Evolutionary conservation across 2,113 vertebrate species (phyloP).

Genomic region (Oncorhynchus keta): DNA sequence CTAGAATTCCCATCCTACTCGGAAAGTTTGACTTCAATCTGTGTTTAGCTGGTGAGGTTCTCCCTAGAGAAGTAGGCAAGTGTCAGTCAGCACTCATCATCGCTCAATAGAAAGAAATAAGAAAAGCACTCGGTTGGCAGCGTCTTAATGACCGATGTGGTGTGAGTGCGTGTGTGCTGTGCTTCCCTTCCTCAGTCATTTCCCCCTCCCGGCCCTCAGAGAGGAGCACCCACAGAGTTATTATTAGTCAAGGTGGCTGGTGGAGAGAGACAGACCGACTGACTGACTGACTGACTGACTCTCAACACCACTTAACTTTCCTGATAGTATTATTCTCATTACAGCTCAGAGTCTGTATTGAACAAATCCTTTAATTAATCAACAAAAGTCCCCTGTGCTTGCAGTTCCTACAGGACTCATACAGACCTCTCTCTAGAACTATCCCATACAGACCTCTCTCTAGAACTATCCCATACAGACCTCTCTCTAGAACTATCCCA

Average conservation of each 20-base stretch:
- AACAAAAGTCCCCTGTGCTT: not conserved
- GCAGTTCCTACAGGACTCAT: not conserved
- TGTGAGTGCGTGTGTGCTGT: too few relatives aligned
- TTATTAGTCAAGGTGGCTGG: not conserved
- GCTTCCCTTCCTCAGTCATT: too few relatives aligned
- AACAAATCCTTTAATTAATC: not conserved
- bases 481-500: too few relatives aligned
- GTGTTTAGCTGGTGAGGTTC: slow-evolving; percentile 65
- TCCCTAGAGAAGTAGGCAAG: slow-evolving; percentile 2
- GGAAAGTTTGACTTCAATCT: slow-evolving; percentile 23
- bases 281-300: not conserved
- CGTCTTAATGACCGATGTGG: not conserved
- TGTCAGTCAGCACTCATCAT: not conserved
- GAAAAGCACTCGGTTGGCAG: not conserved
- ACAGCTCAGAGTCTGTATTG: not conserved
- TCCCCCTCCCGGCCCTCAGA: not conserved
- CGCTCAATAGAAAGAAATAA: not conserved
- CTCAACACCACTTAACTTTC: not conserved
- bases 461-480: too few relatives aligned
- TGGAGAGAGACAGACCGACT: not conserved
- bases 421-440: too few relatives aligned
- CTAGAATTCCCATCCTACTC: not conserved
- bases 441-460: too few relatives aligned
- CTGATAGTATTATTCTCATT: not conserved
- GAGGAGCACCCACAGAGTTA: not conserved